Evolutionary conservation across 2,888 invertebrate genomes (phyloP).

Genomic region (Eurois occulta): DNA sequence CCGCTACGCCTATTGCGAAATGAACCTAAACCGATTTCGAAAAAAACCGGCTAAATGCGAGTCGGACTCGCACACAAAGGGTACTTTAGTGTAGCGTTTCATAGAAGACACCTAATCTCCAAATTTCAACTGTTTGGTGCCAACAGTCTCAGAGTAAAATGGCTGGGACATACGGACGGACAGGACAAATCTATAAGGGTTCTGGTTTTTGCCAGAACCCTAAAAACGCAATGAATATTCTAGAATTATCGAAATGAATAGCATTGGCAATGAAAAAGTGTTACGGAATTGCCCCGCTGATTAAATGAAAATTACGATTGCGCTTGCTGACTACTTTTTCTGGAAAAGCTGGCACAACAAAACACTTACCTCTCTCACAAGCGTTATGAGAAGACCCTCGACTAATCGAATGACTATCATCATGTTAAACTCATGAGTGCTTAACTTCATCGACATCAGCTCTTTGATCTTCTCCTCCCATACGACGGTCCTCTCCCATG

Average conservation of each 20-base stretch:
- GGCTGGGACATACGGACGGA: neutral
- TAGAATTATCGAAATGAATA: no score
- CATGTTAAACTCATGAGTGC: slow-evolving; percentile 78
- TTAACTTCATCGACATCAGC: slow-evolving; percentile 69
- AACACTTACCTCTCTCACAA: slow-evolving; percentile 81
- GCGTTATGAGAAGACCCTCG: slow-evolving; percentile 89
- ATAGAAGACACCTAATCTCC: neutral
- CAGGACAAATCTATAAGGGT: neutral
- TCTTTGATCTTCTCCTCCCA: slow-evolving; percentile 88
- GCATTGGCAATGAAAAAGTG: no score
- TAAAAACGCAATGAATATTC: no score
- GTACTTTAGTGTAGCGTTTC: no score
- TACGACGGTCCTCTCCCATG: slow-evolving; percentile 90
- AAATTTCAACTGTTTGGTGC: neutral
- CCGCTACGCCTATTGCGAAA: no score
- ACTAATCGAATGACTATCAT: slow-evolving; percentile 88
- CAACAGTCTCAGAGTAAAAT: neutral
- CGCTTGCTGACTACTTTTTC: no score
- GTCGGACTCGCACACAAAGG: no score
- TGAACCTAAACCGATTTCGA: no score
- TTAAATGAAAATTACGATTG: no score
- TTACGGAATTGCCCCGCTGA: no score
- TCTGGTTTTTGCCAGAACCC: no score
- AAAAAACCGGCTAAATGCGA: no score
- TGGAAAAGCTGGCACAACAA: neutral